Evolutionary conservation across 2,888 invertebrate genomes (phyloP).

Genomic region (Parascotia fuliginaria): DNA sequence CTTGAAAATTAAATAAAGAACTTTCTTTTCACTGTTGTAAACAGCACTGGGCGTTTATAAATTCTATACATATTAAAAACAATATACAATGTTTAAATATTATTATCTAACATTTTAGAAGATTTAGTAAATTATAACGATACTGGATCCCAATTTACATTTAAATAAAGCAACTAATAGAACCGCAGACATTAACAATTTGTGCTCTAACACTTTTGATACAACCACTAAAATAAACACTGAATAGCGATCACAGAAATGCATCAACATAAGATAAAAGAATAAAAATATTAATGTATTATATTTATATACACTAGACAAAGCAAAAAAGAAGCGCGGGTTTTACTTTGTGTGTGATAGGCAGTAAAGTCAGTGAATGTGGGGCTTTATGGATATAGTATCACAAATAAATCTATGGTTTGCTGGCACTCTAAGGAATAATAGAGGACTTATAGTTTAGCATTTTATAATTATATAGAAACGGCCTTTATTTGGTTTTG

Average conservation of each 20-base stretch:
- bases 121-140: conserved; percentile 22
- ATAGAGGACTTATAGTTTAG: too few relatives aligned
- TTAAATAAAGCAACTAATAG: conserved; percentile 23
- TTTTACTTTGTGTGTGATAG: too few relatives aligned
- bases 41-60: conserved; percentile 26
- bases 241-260: conserved; percentile 81
- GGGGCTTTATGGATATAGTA: too few relatives aligned
- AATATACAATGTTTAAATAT: conserved; percentile 28
- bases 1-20: not conserved
- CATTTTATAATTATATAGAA: not conserved
- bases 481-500: not conserved
- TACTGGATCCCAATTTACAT: conserved; percentile 27
- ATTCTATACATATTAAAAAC: conserved; percentile 16
- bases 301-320: not conserved
- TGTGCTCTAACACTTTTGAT: conserved; percentile 61
- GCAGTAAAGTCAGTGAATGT: too few relatives aligned
- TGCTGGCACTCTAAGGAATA: too few relatives aligned
- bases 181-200: conserved; percentile 47
- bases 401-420: too few relatives aligned
- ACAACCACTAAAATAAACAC: conserved; percentile 66
- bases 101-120: conserved; percentile 18
- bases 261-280: conserved; percentile 69
- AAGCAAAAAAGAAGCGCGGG: not conserved
- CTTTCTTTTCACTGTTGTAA: conserved; percentile 16
- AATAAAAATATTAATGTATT: conserved; percentile 44